Conservation (phyloP, 2,113 vertebrate species). For the Cygnus atratus region DNA sequence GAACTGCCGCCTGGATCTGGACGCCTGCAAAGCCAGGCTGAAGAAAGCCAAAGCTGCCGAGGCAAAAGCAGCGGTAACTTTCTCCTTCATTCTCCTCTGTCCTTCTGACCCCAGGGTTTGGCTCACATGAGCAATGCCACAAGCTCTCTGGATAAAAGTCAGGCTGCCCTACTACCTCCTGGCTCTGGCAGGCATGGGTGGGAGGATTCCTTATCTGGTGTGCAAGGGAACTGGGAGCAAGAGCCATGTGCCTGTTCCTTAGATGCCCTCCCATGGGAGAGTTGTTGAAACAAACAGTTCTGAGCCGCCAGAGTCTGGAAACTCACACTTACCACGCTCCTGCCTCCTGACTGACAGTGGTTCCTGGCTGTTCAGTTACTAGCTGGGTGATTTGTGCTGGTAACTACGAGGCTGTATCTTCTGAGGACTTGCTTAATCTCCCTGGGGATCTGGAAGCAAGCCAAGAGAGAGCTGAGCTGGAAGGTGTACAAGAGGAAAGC, state of each 20-base stretch:
- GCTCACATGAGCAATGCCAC: not conserved
- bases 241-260: not conserved
- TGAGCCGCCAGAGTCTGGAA: not conserved
- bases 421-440: not conserved
- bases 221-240: not conserved
- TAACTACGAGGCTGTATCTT: not conserved
- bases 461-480: conserved; percentile 43
- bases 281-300: not conserved
- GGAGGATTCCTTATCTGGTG: not conserved
- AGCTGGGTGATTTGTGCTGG: not conserved
- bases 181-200: not conserved
- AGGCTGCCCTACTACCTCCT: not conserved
- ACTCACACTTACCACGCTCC: not conserved
- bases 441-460: not conserved
- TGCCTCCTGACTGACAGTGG: not conserved
- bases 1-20: conserved; percentile 92
- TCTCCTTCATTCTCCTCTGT: not conserved
- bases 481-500: not conserved
- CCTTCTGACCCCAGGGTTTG: not conserved
- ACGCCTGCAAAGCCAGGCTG: conserved; percentile 92
- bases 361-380: not conserved
- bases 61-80: conserved; percentile 91
- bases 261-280: not conserved
- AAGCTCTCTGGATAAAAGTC: not conserved
- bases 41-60: conserved; percentile 95